A percentile compares a stretch with the other conserved stretches of the same genome.
Conservation (phyloP, 2,888 invertebrate genomes). For the Yponomeuta sedellus region DNA sequence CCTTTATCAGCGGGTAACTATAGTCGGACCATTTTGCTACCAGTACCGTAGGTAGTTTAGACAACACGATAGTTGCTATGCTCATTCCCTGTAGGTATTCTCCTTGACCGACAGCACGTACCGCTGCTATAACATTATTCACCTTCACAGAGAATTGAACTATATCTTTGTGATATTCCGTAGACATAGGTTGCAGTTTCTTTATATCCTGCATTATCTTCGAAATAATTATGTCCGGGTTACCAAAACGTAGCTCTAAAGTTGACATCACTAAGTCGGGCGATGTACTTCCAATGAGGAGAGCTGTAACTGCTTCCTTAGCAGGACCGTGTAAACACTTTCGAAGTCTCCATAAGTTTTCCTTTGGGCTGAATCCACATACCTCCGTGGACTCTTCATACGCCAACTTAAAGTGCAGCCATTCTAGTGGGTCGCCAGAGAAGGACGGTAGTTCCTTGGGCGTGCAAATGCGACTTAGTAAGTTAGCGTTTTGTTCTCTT, state of each 20-base stretch:
- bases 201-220: constrained; percentile 1
- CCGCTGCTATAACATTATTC: constrained; percentile 15
- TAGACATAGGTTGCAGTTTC: neutral
- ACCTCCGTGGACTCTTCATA: constrained; percentile 8
- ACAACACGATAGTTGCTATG: constrained; percentile 5
- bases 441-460: constrained; percentile 22
- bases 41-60: constrained; percentile 15
- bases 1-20: neutral
- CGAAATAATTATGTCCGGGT: constrained; percentile 4
- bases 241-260: constrained; percentile 11
- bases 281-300: neutral
- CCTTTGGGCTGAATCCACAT: neutral
- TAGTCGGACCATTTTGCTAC: constrained; percentile 15
- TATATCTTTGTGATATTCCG: constrained; percentile 12
- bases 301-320: constrained; percentile 11
- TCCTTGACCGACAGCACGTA: constrained; percentile 10
- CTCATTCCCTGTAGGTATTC: constrained; percentile 14
- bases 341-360: constrained; percentile 3
- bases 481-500: too few relatives aligned
- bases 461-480: neutral
- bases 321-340: constrained; percentile 5
- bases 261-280: constrained; percentile 7
- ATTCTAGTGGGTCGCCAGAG: constrained; percentile 27
- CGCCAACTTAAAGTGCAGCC: constrained; percentile 25
- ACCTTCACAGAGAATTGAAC: constrained; percentile 13